Percentiles rank a stretch among this genome's conserved stretches.
phyloP scores from a whole-genome alignment of 2,797 vertebrate species.

The Cyprinella venusta region DNA sequence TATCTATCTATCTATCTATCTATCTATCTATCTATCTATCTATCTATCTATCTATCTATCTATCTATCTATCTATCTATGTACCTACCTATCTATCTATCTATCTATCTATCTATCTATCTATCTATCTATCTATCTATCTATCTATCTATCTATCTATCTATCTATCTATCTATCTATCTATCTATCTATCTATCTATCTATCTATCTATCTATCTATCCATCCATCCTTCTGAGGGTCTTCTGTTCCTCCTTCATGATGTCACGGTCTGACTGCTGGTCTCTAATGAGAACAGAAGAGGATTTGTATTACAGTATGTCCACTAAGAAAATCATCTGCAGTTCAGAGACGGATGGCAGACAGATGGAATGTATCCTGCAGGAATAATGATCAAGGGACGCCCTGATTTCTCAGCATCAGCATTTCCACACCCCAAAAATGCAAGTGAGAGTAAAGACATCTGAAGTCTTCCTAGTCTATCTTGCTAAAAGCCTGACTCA shows the following conservation, averaged over 20 bases:
- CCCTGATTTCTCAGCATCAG: slow-evolving; percentile 8
- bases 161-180: not conserved
- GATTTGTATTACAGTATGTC: slow-evolving; percentile 19
- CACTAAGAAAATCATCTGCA: slow-evolving; percentile 37
- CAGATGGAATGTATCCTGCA: slow-evolving; percentile 45
- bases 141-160: not conserved
- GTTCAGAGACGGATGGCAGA: slow-evolving; percentile 48
- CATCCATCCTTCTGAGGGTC: not conserved
- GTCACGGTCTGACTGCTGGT: not conserved
- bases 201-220: not conserved
- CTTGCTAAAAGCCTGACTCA: not conserved
- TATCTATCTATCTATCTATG: not conserved
- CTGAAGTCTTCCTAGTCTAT: not conserved
- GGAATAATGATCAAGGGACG: slow-evolving; percentile 22
- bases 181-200: not conserved
- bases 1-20: not conserved
- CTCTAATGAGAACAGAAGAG: slow-evolving; percentile 30
- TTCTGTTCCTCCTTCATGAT: not conserved
- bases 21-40: not conserved
- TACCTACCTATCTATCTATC: not conserved
- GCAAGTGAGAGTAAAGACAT: slow-evolving; percentile 25
- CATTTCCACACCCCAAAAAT: not conserved
- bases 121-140: not conserved
- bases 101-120: not conserved
- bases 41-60: not conserved